These are phyloP conservation scores for Pteronotus mesoamericanus DNA, from an alignment of 2,797 vertebrate genomes.

Conservation along the genomic window DNA sequence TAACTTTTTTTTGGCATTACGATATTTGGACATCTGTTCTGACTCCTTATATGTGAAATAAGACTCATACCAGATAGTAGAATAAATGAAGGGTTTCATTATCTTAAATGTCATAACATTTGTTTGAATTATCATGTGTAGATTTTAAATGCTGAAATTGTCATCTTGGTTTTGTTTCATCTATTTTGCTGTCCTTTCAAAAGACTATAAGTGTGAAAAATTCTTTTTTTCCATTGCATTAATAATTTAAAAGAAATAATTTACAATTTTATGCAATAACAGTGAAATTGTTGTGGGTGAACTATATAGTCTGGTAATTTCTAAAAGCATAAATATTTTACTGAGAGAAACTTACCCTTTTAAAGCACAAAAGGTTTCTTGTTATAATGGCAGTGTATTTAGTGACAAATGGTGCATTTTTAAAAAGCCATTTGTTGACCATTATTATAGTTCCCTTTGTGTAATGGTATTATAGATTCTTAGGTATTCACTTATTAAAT, in stretches of 20 bases:
- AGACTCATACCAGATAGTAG: slow-evolving; percentile 79
- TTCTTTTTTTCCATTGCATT: slow-evolving; percentile 73
- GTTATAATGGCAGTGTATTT: slow-evolving; percentile 72
- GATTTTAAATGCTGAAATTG: slow-evolving; percentile 84
- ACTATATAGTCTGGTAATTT: slow-evolving; percentile 75
- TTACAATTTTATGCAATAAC: slow-evolving; percentile 79
- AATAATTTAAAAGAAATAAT: slow-evolving; percentile 80
- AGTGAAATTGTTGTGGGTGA: slow-evolving; percentile 73
- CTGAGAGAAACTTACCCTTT: slow-evolving; percentile 75
- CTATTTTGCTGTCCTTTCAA: slow-evolving; percentile 82
- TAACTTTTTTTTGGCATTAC: slow-evolving; percentile 84
- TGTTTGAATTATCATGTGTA: slow-evolving; percentile 85
- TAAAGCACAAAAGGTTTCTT: slow-evolving; percentile 76
- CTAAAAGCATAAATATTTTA: slow-evolving; percentile 76
- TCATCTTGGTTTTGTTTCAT: slow-evolving; percentile 79
- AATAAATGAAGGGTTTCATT: slow-evolving; percentile 84
- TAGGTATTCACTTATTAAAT: slow-evolving; percentile 67
- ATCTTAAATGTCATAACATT: slow-evolving; percentile 89
- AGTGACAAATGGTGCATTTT: slow-evolving; percentile 73
- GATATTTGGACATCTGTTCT: slow-evolving; percentile 86
- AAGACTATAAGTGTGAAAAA: slow-evolving; percentile 72
- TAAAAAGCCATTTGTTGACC: slow-evolving; percentile 71
- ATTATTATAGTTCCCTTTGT: slow-evolving; percentile 66
- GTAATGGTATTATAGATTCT: slow-evolving; percentile 60
- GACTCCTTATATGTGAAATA: slow-evolving; percentile 83